Base-by-base conservation (phyloP, 2,113 vertebrate genomes). In the Monopterus albus region DNA sequence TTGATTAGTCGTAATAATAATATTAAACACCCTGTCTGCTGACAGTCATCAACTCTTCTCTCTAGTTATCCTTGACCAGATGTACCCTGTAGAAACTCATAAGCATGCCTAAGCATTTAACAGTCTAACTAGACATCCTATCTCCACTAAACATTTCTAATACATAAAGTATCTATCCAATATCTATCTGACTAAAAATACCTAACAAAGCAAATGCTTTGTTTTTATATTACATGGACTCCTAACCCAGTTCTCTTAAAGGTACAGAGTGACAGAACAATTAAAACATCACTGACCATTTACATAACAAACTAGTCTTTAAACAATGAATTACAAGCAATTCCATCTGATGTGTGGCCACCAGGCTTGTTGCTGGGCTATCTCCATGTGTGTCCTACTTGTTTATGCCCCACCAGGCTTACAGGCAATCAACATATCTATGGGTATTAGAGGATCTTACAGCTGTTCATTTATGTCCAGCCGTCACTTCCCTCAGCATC, bases 261-360 rank as follows among this genome's bases (percentile, higher is more conserved):
- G 13, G 20, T 40, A 21, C 33, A 21, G 25, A 52, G 42, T n/a
- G 31, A 63, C 36, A 45, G 20, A 57, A 42, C 59, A 81, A 58
- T 21, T 23, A 20, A 76, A 63, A 83, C 80, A 87, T 91, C 85
- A 82, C 55, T 75, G 52, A 79, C 81, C 29, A 77, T 69, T 92
- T 74, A 86, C 85, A 85, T 87, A 71, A 81, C 86, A 89, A 72
- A 26, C 13, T 83, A 87, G 79, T 82, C 86, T 91, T 92, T 94
- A 93, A 92, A 89, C 75, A 72, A 65, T 67, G 79, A 88, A 92
- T 87, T 90, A 93, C 85, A 69, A 89, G 78, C 86, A 88, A 87
- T 84, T 77, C 80, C 75, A 75, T 86, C 73, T 67, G 73, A 93
- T 67, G 86, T 87, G 70, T 68, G 87, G 81, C 77, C 90, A 92